A percentile compares a stretch with the other conserved stretches of the same genome.
Evolutionary conservation across 2,113 vertebrate species (phyloP).

Genomic region (Eupsittula cactorum): DNA sequence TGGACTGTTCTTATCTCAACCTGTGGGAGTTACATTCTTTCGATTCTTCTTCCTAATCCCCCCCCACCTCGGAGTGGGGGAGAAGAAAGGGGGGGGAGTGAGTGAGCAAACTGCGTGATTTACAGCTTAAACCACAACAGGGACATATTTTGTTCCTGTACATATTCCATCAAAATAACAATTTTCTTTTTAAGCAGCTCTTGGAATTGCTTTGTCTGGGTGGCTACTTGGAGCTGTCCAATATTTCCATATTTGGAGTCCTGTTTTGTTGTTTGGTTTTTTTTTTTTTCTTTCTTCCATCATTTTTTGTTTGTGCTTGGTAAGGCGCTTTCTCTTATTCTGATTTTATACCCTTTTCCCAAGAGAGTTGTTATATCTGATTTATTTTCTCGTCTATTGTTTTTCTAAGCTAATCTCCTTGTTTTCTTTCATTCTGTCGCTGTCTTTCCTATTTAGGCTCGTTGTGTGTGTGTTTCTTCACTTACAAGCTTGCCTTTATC

Average conservation of each 20-base stretch:
- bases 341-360: neutral
- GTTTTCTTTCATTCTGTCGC: neutral
- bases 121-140: too few relatives aligned
- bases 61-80: too few relatives aligned
- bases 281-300: neutral
- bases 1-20: too few relatives aligned
- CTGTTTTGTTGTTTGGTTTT: neutral
- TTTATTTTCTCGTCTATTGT: constrained; percentile 10
- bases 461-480: neutral
- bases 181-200: neutral
- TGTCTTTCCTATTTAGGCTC: neutral
- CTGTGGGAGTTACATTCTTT: too few relatives aligned
- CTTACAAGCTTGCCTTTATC: neutral
- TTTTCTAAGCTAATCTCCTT: constrained; percentile 22
- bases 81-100: too few relatives aligned
- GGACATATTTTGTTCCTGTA: neutral
- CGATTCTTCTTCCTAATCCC: too few relatives aligned
- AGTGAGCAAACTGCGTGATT: too few relatives aligned
- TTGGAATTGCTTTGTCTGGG: neutral
- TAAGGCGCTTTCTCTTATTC: neutral
- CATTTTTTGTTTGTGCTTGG: neutral
- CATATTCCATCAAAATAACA: neutral
- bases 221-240: neutral
- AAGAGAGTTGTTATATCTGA: neutral
- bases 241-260: neutral